Base-by-base conservation (phyloP, 2,888 invertebrate species). In the Bursaphelenchus okinawaensis region DNA sequence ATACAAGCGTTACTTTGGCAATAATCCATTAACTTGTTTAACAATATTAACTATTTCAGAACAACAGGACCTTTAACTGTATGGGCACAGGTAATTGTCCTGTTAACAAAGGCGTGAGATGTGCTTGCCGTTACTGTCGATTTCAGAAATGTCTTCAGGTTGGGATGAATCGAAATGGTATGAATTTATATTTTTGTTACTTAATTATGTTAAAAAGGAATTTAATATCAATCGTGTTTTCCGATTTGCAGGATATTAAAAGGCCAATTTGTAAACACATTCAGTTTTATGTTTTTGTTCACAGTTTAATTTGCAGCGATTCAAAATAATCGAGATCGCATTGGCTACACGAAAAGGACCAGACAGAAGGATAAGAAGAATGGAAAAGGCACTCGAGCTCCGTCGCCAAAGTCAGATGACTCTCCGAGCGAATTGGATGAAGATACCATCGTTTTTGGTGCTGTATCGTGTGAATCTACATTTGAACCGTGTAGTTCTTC, bases 291-390 rank as follows among this genome's bases (percentile, higher is more conserved):
- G 29, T 12, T 16, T 8, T 16, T 19, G 7, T 12, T 56, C 16
- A 28, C 12, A 7, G 27, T 23, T 24, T 24, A 23, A 24, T 12
- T 12, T 12, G 28, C 7, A 78, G 80, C 79, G 4, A 81, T 81
- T 62, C 81, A 81, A 75, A 76, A 75, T 23, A 77, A 76, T 59
- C 68, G 81, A 7, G 81, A 81, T 66, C 62, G 81, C 55, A 81
- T 81, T 26, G 81, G 81, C 9, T 81, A 81, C 65, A 81, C 81
- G 24, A 79, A 81, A 58, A 50, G 81, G 29, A 81, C 75, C 20
- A 55, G 79, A 23, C 75, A 73, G 58, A 63, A 67, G 22, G 71
- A 72, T 7, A 75, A 77, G 24, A 59, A 50, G 67, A 66, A 26
- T 65, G 54, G 60, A 20, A 12, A 27, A 60, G 9, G 16, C 12